These are phyloP conservation scores for Pseudomyrmex concolor DNA, from an alignment of 1,140 invertebrate genomes.

Conservation along the genomic window DNA sequence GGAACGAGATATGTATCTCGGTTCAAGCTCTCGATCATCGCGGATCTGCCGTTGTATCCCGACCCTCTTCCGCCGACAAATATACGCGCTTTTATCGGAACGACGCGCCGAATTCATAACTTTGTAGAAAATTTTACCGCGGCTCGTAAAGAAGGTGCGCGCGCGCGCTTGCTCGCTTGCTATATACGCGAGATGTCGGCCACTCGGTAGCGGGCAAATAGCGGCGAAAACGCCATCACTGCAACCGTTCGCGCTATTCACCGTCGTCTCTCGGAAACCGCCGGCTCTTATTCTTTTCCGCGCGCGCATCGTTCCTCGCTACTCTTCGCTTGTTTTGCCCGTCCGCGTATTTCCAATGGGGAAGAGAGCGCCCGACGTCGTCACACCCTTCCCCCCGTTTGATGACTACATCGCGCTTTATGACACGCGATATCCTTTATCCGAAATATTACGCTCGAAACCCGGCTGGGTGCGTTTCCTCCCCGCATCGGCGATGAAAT, in stretches of 20 bases:
- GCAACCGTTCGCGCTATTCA: conserved; percentile 2
- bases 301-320: background rate
- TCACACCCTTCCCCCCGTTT: conserved; percentile 45
- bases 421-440: conserved; percentile 81
- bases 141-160: no score
- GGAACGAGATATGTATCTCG: conserved; percentile 31
- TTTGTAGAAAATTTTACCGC: no score
- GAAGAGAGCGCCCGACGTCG: conserved; percentile 26
- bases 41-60: conserved; percentile 42
- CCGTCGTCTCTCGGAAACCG: background rate
- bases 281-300: conserved; percentile 4
- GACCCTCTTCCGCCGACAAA: conserved; percentile 39
- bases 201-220: no score
- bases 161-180: no score
- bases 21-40: conserved; percentile 48
- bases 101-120: conserved; percentile 7
- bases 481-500: conserved; percentile 10
- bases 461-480: conserved; percentile 29
- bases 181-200: no score
- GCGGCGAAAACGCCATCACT: conserved; percentile 22
- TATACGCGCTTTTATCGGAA: conserved; percentile 61
- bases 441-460: conserved; percentile 76
- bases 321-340: conserved; percentile 46
- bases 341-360: background rate
- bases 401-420: conserved; percentile 74